phyloP scores from a whole-genome alignment of 2,888 invertebrate species.

The Patella ulyssiponensis region DNA sequence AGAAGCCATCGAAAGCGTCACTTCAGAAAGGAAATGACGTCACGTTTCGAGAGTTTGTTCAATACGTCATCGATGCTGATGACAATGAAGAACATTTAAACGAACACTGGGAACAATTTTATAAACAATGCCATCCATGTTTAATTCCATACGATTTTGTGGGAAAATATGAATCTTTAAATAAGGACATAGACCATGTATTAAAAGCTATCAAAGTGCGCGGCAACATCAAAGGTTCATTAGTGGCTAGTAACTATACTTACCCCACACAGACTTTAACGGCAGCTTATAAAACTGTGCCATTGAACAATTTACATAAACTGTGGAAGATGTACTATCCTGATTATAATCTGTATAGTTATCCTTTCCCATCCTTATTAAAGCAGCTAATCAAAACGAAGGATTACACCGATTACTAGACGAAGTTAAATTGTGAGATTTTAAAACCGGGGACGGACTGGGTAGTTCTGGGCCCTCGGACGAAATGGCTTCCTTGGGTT shows the following conservation, averaged over 20 bases:
- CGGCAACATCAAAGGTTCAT: constrained; percentile 31
- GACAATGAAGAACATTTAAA: constrained; percentile 66
- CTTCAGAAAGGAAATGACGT: constrained; percentile 39
- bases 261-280: constrained; percentile 34
- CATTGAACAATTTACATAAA: constrained; percentile 73
- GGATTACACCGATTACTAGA: constrained; percentile 34
- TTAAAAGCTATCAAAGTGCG: constrained; percentile 24
- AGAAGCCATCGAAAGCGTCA: constrained; percentile 34
- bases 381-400: constrained; percentile 29
- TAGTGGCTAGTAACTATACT: constrained; percentile 24
- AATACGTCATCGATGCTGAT: constrained; percentile 38
- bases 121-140: constrained; percentile 88
- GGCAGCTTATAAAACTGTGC: constrained; percentile 78
- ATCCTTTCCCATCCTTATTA: constrained; percentile 70
- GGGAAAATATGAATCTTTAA: constrained; percentile 87
- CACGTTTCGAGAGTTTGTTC: constrained; percentile 39
- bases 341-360: constrained; percentile 88
- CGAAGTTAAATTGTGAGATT: too few species aligned
- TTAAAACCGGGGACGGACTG: too few species aligned
- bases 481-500: too few species aligned
- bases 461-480: too few species aligned
- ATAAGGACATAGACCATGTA: constrained; percentile 32
- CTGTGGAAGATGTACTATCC: constrained; percentile 77
- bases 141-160: constrained; percentile 87
- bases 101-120: constrained; percentile 90